Evolutionary conservation across 2,113 vertebrate genomes (phyloP).

Genomic region (Euleptes europaea): DNA sequence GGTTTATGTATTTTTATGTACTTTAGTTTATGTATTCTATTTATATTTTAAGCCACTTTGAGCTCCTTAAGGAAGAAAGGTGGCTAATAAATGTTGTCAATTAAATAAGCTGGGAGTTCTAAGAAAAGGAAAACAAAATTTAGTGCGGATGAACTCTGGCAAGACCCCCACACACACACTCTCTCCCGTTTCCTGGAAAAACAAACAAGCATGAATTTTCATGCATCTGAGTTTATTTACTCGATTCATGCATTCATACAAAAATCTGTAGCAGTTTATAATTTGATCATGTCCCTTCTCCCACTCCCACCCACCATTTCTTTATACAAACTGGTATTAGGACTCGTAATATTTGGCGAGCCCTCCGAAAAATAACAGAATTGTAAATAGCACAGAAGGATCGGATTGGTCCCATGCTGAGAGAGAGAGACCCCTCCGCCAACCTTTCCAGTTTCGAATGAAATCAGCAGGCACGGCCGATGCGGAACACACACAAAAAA

Average conservation of each 20-base stretch:
- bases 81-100: too few relatives aligned
- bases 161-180: too few relatives aligned
- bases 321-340: conserved; percentile 17
- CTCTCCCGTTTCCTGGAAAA: not conserved
- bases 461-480: not conserved
- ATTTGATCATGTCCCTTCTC: not conserved
- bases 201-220: not conserved
- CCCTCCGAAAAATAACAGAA: not conserved
- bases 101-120: too few relatives aligned
- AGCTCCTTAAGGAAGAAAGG: too few relatives aligned
- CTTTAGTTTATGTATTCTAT: too few relatives aligned
- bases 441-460: not conserved
- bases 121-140: too few relatives aligned
- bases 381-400: not conserved
- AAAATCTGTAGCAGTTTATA: conserved; percentile 26
- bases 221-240: conserved; percentile 42
- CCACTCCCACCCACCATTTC: not conserved
- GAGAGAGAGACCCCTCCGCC: not conserved
- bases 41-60: too few relatives aligned
- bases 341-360: not conserved
- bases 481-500: not conserved
- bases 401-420: not conserved
- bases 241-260: conserved; percentile 33
- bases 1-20: too few relatives aligned
- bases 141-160: too few relatives aligned